These are phyloP conservation scores for Anastatus disparis DNA, from an alignment of 1,140 invertebrate species.

Conservation along the genomic window DNA sequence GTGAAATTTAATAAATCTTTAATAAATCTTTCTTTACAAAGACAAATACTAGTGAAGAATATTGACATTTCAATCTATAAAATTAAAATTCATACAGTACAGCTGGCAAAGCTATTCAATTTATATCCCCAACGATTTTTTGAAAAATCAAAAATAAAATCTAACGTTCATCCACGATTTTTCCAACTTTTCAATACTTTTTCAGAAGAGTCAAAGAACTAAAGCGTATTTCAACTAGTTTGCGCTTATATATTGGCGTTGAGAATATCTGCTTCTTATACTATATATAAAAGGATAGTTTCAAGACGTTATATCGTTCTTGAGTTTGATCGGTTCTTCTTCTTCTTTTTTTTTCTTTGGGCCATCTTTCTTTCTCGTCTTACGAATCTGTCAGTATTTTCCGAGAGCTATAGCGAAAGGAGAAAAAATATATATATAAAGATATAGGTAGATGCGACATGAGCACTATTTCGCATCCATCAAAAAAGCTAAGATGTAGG, in stretches of 20 bases:
- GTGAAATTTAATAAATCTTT: too few species aligned
- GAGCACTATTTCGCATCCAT: constrained; percentile 7
- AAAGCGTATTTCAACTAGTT: constrained; percentile 6
- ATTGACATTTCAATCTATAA: too few species aligned
- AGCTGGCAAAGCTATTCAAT: background rate
- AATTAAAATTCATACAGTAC: background rate
- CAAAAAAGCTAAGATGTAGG: background rate
- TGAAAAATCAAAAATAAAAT: background rate
- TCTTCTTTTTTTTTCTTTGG: constrained; percentile 6
- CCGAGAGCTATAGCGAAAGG: background rate
- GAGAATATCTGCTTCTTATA: too few species aligned
- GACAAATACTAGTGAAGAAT: too few species aligned
- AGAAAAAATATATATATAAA: too few species aligned
- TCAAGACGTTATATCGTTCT: background rate
- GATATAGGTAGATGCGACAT: background rate
- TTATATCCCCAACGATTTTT: background rate
- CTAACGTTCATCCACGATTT: background rate
- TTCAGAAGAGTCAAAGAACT: background rate
- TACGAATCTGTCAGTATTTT: background rate
- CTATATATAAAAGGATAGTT: too few species aligned
- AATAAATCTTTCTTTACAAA: too few species aligned
- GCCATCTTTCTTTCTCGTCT: background rate
- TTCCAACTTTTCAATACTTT: constrained; percentile 19
- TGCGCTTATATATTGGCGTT: background rate
- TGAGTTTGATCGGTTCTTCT: constrained; percentile 12